These are phyloP conservation scores for Scyliorhinus canicula DNA, from an alignment of 2,797 vertebrate species.

Conservation along the genomic window DNA sequence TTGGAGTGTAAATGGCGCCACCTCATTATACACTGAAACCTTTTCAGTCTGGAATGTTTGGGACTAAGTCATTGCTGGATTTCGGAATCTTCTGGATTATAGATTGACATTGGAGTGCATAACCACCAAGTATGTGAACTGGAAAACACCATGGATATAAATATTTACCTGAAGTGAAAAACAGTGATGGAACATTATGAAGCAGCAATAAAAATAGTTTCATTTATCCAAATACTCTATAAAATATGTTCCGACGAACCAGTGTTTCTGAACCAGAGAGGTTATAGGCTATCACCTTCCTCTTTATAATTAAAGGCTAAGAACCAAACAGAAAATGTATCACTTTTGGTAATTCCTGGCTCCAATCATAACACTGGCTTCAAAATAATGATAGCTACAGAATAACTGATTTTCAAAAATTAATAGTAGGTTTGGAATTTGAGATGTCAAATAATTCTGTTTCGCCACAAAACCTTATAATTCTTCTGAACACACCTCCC, in stretches of 20 bases:
- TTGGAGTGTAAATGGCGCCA: background rate
- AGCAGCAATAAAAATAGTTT: background rate
- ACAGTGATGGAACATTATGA: background rate
- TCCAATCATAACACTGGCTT: background rate
- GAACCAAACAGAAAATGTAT: background rate
- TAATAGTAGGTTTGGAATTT: conserved; percentile 3
- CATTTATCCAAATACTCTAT: background rate
- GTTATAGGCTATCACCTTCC: background rate
- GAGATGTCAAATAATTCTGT: background rate
- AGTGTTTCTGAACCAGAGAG: background rate
- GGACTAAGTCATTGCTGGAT: background rate
- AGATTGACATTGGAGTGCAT: no score
- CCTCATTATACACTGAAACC: background rate
- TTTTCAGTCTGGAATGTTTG: background rate
- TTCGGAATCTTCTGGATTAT: background rate
- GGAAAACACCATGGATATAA: background rate
- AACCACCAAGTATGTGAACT: no score
- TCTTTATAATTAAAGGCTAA: background rate
- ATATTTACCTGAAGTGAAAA: background rate
- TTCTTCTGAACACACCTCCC: background rate
- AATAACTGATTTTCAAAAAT: background rate
- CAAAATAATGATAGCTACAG: background rate
- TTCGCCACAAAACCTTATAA: background rate
- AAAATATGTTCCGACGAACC: background rate
- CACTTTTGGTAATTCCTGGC: background rate